Evolutionary conservation across 2,888 invertebrate species (phyloP).

Genomic region (Theretra japonica): DNA sequence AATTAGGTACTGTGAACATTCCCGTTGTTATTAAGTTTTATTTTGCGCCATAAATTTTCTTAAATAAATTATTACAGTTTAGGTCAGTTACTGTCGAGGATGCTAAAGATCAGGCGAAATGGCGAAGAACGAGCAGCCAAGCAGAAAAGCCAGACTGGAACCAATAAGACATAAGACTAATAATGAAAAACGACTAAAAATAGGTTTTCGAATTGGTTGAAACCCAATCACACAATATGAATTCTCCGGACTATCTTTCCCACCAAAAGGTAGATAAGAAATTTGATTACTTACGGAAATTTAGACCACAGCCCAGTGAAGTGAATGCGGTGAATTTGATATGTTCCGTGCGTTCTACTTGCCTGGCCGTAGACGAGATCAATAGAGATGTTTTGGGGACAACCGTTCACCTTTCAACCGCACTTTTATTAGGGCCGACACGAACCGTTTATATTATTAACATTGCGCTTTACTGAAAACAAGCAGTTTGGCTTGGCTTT

Average conservation of each 20-base stretch:
- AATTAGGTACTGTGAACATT: no score
- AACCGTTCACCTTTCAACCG: constrained; percentile 8
- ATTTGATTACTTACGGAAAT: constrained; percentile 43
- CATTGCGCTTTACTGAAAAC: background rate
- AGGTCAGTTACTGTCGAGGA: no score
- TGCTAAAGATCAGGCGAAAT: no score
- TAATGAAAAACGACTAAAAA: background rate
- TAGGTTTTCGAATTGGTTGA: no score
- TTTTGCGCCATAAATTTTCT: no score
- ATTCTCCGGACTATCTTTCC: background rate
- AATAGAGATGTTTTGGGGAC: constrained; percentile 45
- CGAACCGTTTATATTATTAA: background rate
- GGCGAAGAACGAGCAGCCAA: no score
- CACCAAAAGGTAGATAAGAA: constrained; percentile 33
- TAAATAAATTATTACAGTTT: no score
- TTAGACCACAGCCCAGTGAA: constrained; percentile 41
- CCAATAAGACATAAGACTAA: background rate
- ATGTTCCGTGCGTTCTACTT: constrained; percentile 44
- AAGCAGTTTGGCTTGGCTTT: background rate
- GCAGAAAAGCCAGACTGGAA: no score
- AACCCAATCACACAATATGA: background rate
- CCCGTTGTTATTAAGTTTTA: no score
- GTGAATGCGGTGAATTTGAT: constrained; percentile 46
- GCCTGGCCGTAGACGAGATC: constrained; percentile 42
- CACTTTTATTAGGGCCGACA: background rate